Base-by-base conservation (phyloP, 2,113 vertebrate species). In the Oreochromis niloticus region DNA sequence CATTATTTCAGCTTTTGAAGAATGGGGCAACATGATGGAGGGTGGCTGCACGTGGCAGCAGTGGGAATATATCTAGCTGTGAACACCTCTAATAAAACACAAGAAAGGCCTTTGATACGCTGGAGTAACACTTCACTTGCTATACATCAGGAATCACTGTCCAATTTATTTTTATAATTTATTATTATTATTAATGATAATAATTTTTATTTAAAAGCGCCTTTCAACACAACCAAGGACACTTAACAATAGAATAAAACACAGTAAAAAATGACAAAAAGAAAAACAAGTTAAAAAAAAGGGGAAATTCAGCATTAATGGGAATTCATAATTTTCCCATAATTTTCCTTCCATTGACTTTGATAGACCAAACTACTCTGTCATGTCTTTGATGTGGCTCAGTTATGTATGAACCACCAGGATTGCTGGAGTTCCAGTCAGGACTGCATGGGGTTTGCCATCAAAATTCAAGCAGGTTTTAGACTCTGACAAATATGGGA, bases 1-100 rank as follows among this genome's bases (percentile, higher is more conserved):
- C 79, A 89, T 95, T 94, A 89, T 93, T 95, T 95, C 87, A 88
- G 92, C 87, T 93, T 96, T 94, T 94, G 89, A 94, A 93, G 91
- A 94, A 94, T 90, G 17, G 88, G 92, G 85, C 80, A 88, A 87
- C 87, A 91, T 68, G 66, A 75, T 80, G 48, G 56, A 43, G 68
- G n/a, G 63, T 54, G 54, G 80, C 55, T 85, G 79, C 56, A 36
- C 22, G 50, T 84, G 41, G 79, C 82, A 84, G 75, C 39, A 81
- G 61, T 85, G 87, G 87, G 90, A 68, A 88, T 82, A 87, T 57
- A 86, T 91, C 90, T 94, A 88, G 87, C 91, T 93, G 89, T 41
- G 88, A 94, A 88, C 81, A 73, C 63, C 48, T 57, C 92, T 93
- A 91, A 95, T 94, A 94, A 93, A 95, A 94, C 93, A 95, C 86